Percentiles rank a stretch among this genome's conserved stretches.
Conservation (phyloP, 2,797 vertebrate species). For the Cryptoprocta ferox region DNA sequence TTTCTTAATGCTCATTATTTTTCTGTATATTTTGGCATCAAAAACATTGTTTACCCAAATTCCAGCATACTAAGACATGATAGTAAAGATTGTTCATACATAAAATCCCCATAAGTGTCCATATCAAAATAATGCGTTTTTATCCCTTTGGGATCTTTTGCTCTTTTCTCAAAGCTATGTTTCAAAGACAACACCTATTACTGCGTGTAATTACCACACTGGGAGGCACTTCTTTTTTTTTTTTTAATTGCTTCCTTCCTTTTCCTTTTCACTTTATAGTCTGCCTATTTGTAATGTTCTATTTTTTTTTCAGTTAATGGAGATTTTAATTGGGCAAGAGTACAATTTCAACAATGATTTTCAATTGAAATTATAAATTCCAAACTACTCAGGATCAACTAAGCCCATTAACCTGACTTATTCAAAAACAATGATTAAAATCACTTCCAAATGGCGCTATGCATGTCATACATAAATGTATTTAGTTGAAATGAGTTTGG, state of each 20-base stretch:
- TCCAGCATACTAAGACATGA: background rate
- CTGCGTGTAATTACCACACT: too few relatives aligned
- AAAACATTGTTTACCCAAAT: constrained; percentile 12
- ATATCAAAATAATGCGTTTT: constrained; percentile 1
- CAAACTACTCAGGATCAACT: constrained; percentile 12
- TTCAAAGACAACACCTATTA: background rate
- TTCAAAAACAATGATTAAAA: constrained; percentile 60
- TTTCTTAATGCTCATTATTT: background rate
- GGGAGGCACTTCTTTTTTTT: background rate
- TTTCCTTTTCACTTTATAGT: constrained; percentile 34
- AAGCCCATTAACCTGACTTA: constrained; percentile 47
- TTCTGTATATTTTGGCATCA: background rate
- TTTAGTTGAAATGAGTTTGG: constrained; percentile 38
- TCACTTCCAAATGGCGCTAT: constrained; percentile 33
- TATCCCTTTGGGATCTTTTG: background rate
- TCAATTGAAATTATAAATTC: constrained; percentile 49
- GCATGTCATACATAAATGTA: background rate
- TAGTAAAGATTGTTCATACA: background rate
- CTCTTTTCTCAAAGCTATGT: constrained; percentile 21
- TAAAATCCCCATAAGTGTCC: background rate
- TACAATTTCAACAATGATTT: constrained; percentile 41
- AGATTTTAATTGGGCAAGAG: constrained; percentile 45
- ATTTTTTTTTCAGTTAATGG: constrained; percentile 2
- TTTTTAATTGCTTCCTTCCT: background rate
- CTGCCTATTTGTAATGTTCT: background rate